Conservation (phyloP, 2,113 vertebrate genomes). For the Pyrgilauda ruficollis region DNA sequence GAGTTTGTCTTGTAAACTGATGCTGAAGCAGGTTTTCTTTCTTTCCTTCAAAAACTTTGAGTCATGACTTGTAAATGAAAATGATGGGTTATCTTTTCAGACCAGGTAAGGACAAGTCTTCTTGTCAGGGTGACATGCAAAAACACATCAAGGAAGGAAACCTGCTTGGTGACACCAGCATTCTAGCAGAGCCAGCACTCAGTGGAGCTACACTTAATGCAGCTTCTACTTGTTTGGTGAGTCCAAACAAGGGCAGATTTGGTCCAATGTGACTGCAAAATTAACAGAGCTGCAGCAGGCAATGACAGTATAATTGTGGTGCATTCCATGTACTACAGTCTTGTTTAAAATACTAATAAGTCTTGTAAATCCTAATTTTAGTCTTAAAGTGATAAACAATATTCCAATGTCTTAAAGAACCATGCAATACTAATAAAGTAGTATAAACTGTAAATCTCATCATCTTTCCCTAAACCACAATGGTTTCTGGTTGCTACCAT, state of each 20-base stretch:
- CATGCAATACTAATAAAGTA: background rate
- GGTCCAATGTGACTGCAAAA: background rate
- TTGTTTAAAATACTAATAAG: background rate
- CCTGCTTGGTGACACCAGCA: background rate
- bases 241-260: background rate
- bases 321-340: background rate
- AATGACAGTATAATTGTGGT: background rate
- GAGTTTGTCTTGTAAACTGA: background rate
- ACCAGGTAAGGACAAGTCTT: background rate
- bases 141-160: background rate
- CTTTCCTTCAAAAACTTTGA: background rate
- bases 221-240: background rate
- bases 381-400: background rate
- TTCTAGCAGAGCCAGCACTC: background rate
- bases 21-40: background rate
- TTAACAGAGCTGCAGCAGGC: background rate
- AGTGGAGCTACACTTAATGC: background rate
- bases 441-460: background rate
- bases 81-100: background rate
- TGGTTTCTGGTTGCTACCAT: background rate
- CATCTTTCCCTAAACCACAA: background rate
- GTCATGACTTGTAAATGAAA: background rate
- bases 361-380: background rate
- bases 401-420: background rate
- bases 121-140: background rate